A percentile compares a stretch with the other conserved stretches of the same genome.
phyloP scores from a whole-genome alignment of 2,113 vertebrate species.

The Catharus fuscescens region DNA sequence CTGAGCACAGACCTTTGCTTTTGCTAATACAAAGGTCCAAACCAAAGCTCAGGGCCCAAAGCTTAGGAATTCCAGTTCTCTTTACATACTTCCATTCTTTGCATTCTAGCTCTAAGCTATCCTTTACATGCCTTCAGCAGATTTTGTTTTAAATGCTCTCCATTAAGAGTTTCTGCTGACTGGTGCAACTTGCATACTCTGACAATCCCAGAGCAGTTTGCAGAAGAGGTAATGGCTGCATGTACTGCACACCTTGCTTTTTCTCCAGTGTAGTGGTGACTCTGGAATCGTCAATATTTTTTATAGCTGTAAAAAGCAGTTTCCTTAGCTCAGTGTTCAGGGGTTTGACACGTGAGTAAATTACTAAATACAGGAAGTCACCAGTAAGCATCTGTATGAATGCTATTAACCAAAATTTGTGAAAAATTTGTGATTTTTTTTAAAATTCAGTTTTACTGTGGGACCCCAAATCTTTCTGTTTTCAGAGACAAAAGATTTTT shows the following conservation, averaged over 20 bases:
- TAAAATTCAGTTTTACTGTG: neutral
- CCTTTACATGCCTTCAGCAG: neutral
- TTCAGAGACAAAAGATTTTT: neutral
- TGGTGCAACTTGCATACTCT: neutral
- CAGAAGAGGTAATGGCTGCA: neutral
- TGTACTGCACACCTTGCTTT: neutral
- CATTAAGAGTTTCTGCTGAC: neutral
- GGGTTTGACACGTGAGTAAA: neutral
- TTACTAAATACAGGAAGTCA: neutral
- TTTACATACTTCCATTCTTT: neutral
- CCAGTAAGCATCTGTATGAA: neutral
- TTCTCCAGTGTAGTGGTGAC: neutral
- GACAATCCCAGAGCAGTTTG: neutral
- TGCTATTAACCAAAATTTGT: neutral
- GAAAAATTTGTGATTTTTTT: neutral
- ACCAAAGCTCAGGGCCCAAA: neutral
- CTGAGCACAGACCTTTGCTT: neutral
- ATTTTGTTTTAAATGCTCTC: neutral
- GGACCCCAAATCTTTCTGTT: neutral
- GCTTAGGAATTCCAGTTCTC: neutral
- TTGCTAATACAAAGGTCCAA: neutral
- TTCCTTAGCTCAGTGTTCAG: neutral
- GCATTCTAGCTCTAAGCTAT: neutral
- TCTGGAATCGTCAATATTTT: neutral
- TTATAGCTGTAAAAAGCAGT: neutral